phyloP scores from a whole-genome alignment of 1,140 invertebrate genomes.

The Steinernema feltiae region DNA sequence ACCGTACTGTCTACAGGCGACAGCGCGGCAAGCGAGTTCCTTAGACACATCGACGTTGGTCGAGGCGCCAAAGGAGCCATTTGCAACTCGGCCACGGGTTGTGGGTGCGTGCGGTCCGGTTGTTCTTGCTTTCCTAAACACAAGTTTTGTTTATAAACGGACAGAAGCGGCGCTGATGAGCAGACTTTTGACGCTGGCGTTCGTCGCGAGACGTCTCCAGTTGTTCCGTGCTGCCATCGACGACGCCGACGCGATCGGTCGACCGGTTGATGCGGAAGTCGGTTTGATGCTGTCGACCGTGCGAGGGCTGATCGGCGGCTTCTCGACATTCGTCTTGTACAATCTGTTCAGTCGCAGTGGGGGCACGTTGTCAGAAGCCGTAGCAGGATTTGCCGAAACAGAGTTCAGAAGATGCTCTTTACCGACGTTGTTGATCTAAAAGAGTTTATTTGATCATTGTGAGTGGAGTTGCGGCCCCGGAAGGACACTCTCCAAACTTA shows the following conservation, averaged over 20 bases:
- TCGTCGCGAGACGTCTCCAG: slow-evolving; percentile 42
- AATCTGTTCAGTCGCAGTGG: not conserved
- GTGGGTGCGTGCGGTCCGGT: not conserved
- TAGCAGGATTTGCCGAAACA: not conserved
- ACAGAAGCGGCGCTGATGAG: no score
- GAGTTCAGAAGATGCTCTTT: slow-evolving; percentile 2
- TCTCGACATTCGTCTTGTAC: slow-evolving; percentile 12
- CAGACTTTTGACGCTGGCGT: slow-evolving; percentile 46
- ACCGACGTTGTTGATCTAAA: not conserved
- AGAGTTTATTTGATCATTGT: not conserved
- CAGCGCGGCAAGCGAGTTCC: not conserved
- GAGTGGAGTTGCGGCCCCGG: no score
- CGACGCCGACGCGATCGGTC: slow-evolving; percentile 18
- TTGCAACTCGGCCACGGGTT: not conserved
- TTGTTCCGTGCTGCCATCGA: slow-evolving; percentile 39
- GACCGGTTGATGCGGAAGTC: not conserved
- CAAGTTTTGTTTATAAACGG: slow-evolving; percentile 19
- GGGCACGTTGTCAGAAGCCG: not conserved
- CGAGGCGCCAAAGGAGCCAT: not conserved
- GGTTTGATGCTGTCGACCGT: slow-evolving; percentile 7
- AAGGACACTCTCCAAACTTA: no score
- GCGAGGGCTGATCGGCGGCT: not conserved
- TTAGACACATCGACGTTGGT: not conserved
- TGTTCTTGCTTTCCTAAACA: slow-evolving; percentile 7
- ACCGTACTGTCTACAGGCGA: slow-evolving; percentile 15